Evolutionary conservation across 2,113 vertebrate species (phyloP), one percentile per base, ranked within the genome.

Genomic region (Eulemur rufifrons): DNA sequence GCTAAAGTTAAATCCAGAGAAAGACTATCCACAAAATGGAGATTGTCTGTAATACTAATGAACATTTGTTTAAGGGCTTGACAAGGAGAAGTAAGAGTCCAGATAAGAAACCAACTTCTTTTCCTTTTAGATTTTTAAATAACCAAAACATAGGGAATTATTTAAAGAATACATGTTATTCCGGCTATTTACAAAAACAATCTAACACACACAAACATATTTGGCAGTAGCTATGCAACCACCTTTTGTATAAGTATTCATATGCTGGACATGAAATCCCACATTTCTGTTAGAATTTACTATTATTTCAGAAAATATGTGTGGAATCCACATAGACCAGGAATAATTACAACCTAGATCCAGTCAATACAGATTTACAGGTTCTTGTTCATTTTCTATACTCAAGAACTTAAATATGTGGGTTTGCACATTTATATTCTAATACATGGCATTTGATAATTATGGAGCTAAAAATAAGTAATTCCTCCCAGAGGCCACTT

Each of bases 161-260:
- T 93, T 96, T 95, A 71, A 95, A 74, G 66, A 4, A 85, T 34
- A 42, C 56, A 32, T 68, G 34, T 54, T 92, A 90, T 92, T 94
- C 89, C 8, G 47, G 80, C 59, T 92, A 69, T 59, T 95, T 76
- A 84, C 18, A 86, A 66, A 93, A 92, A 34, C 13, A 89, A 23
- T 56, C 61, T 45, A 34, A 42, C 6, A 66, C 27, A 92, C 29
- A 74, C 34, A 54, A 6, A 4, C 20, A 50, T 76, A 59, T 47
- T 54, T 56, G 50, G 90, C 95, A 89, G 27, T n/a, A 39, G 20
- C 78, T 89, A 74, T 17, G 42, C 25, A 94, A 87, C 23, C 34
- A 81, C 6, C 6, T 95, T 66, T 59, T 86, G n/a, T 15, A 37
- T 9, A 89, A 82, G 50, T 80, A 84, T 76, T 63, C 29, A 74